These are phyloP conservation scores for Pinctada fucata DNA, from an alignment of 2,888 invertebrate species.

Conservation along the genomic window DNA sequence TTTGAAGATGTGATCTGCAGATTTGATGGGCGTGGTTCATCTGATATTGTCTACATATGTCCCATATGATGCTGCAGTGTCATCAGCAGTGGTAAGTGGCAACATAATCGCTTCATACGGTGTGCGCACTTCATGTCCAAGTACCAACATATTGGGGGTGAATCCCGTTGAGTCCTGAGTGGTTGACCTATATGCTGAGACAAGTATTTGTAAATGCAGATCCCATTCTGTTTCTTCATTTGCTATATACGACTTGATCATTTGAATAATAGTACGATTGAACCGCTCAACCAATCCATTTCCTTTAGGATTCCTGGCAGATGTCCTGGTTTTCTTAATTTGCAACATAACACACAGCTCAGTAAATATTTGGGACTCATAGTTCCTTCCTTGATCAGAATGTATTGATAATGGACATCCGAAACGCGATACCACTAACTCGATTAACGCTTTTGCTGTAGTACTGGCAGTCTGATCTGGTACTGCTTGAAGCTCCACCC, in stretches of 20 bases:
- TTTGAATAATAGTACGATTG: slow-evolving; percentile 33
- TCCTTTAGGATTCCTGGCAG: slow-evolving; percentile 22
- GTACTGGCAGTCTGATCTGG: slow-evolving; percentile 25
- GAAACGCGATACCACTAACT: slow-evolving; percentile 42
- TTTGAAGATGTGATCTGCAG: no score
- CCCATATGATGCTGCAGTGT: slow-evolving; percentile 11
- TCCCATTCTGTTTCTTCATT: slow-evolving; percentile 37
- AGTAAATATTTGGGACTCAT: slow-evolving; percentile 22
- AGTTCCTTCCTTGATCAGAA: slow-evolving; percentile 43
- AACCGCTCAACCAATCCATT: slow-evolving; percentile 35
- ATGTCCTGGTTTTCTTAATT: slow-evolving; percentile 35
- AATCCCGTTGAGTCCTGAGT: slow-evolving; percentile 28
- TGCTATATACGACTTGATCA: slow-evolving; percentile 23
- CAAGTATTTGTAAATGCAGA: slow-evolving; percentile 12
- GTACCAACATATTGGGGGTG: slow-evolving; percentile 35
- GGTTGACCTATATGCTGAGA: slow-evolving; percentile 28
- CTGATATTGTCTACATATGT: slow-evolving; percentile 15
- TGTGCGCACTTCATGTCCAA: slow-evolving; percentile 26
- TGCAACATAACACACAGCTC: slow-evolving; percentile 34
- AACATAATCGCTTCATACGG: slow-evolving; percentile 25
- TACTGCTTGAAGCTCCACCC: no score
- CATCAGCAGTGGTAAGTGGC: neutral
- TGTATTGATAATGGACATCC: slow-evolving; percentile 38
- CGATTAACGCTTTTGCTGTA: slow-evolving; percentile 21
- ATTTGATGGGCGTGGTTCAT: slow-evolving; percentile 33